Base-by-base conservation (phyloP, 2,888 invertebrate species). In the Sinelater perroti region DNA sequence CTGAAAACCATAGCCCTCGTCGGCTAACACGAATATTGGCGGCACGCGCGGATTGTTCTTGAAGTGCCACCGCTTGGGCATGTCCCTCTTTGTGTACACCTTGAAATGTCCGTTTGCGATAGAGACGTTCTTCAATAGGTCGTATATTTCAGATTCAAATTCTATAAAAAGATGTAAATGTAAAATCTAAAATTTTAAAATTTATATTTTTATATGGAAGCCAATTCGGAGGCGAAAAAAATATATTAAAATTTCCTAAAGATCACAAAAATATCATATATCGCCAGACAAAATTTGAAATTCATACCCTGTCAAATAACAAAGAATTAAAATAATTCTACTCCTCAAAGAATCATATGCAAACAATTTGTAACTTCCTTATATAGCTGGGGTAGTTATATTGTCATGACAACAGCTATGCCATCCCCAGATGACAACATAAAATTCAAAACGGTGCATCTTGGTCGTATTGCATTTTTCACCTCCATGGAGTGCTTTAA, bases 51-150 rank as follows among this genome's bases (percentile, higher is more conserved):
- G 68, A 67, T 83, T 84, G 61, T 87, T 81, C 47, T 79, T 81
- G 65, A 85, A 87, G 72, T 87, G 85, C 83, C 85, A 89, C 36
- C 78, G 75, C 2, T 79, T 75, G 0, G 84, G 85, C 45, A 87
- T 78, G 8, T 88, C 82, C n/a, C 81, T 75, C 66, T 82, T 85
- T 64, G 76, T 80, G 67, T 83, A 89, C 5, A 87, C 84, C 30
- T 77, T 74, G 69, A 86, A 87, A 61, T 82, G 76, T 5, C 76
- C 76, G 45, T 74, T 78, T 49, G 66, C 61, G 26, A 64, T 60
- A 0, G 81, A 75, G 1, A 78, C 82, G 13, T 72, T 70, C 63
- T 78, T 80, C 33, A 86, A 70, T 35, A 75, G 71, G 10, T 76
- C 65, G 65, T 83, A 85, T 26, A 85, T 77, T 14, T 75, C 71